Evolutionary conservation across 2,888 invertebrate genomes (phyloP), one percentile per base, ranked within the genome.

Genomic region (Aspidapion aeneum): DNA sequence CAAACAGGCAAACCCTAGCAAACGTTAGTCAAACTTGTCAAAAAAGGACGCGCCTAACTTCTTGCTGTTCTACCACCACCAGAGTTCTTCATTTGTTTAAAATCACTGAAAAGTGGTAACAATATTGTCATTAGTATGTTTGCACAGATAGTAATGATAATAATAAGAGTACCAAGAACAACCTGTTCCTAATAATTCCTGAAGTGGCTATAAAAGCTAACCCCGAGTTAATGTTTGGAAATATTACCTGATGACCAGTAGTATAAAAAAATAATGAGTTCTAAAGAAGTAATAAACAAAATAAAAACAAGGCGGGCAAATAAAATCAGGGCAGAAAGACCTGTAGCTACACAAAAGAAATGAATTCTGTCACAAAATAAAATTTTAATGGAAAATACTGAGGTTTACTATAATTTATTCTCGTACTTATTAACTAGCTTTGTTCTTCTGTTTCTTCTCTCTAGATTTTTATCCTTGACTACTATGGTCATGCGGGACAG

Each of bases 141-240:
- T 0, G 90, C 82, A 49, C 91, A 89, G 75, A 93, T 96, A n/a
- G 94, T 90, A 76, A 95, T 94, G 12, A 91, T 77, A 19, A 86
- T 82, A 55, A 96, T 87, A 54, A 95, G 81, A 18, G 84, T 71
- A 16, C 85, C 87, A 21, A 88, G 87, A 58, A 89, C 74, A 1
- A 84, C 69, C 85, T 84, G 64, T 84, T 82, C 0, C 81, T 79
- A 65, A 86, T 82, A 68, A 82, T 79, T 61, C 85, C 87, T 58
- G 86, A 84, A 52, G 90, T 86, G 35, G 90, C 90, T 19, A 91
- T 83, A 81, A 97, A 98, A 18, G 96, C 98, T 1, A 97, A 91
- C 60, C 94, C 90, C 97, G 98, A 99, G 60, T 93, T 88, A 70
- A 99, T 93, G 69, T 94, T 90, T 1, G 95, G 88, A 71, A 99